Percentiles rank a stretch among this genome's conserved stretches.
phyloP scores from a whole-genome alignment of 2,888 invertebrate genomes.

The Agonopterix subpropinquella region DNA sequence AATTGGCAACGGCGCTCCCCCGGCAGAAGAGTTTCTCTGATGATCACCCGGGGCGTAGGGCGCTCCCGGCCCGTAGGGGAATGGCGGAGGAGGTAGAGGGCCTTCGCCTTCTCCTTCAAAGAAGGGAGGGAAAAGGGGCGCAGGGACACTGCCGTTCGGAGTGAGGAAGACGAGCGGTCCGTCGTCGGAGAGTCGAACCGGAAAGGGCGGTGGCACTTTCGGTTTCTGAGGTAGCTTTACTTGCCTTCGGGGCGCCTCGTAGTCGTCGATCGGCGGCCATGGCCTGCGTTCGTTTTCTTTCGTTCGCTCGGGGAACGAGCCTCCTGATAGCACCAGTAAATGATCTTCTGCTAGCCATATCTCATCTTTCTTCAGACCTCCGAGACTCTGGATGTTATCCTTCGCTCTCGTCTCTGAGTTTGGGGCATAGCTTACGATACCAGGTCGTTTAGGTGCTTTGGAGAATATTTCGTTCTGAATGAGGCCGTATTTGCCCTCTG shows the following conservation, averaged over 20 bases:
- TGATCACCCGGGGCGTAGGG: constrained; percentile 74
- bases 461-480: constrained; percentile 90
- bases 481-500: constrained; percentile 92
- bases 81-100: constrained; percentile 71
- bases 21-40: constrained; percentile 80
- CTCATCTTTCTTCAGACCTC: constrained; percentile 88
- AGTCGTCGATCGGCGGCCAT: constrained; percentile 91
- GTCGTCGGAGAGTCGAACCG: constrained; percentile 89
- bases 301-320: constrained; percentile 77
- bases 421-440: constrained; percentile 86
- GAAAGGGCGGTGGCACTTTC: constrained; percentile 94
- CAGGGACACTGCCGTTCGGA: constrained; percentile 84
- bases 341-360: constrained; percentile 95
- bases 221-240: constrained; percentile 89
- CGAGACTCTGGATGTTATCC: constrained; percentile 86
- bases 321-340: constrained; percentile 87
- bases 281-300: constrained; percentile 60
- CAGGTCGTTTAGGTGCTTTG: constrained; percentile 83
- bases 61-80: constrained; percentile 76
- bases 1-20: constrained; percentile 78
- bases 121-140: constrained; percentile 80
- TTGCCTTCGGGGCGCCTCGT: constrained; percentile 87
- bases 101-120: constrained; percentile 77
- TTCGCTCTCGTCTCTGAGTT: constrained; percentile 86
- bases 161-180: constrained; percentile 92